A percentile compares a stretch with the other conserved stretches of the same genome.
Evolutionary conservation across 1,140 invertebrate genomes (phyloP).

Genomic region (Thereuonema tuberculata): DNA sequence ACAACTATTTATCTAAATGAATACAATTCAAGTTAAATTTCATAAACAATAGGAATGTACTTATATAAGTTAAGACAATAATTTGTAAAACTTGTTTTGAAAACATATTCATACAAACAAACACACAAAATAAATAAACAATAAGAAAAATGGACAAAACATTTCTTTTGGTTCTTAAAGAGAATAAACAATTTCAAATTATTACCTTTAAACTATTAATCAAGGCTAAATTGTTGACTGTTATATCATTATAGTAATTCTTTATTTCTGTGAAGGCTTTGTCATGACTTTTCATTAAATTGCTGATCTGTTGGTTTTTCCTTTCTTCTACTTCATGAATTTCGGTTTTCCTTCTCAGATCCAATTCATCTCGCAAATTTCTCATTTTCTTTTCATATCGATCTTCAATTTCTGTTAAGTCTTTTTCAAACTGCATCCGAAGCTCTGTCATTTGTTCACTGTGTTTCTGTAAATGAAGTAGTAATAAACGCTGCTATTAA

Average conservation of each 20-base stretch:
- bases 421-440: conserved; percentile 54
- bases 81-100: no score
- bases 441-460: conserved; percentile 49
- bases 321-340: conserved; percentile 65
- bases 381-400: conserved; percentile 66
- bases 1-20: no score
- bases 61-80: no score
- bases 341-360: conserved; percentile 57
- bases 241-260: conserved; percentile 88
- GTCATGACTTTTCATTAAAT: conserved; percentile 66
- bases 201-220: conserved; percentile 68
- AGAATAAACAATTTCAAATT: conserved; percentile 37
- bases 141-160: no score
- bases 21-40: no score
- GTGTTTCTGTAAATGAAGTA: conserved; percentile 31
- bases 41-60: no score
- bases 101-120: no score
- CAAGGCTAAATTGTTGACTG: conserved; percentile 71
- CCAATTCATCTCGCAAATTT: conserved; percentile 53
- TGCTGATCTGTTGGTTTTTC: conserved; percentile 71
- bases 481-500: no score
- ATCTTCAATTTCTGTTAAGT: conserved; percentile 58
- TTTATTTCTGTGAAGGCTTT: conserved; percentile 74
- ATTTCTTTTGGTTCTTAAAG: no score
- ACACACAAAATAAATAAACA: no score